phyloP scores from a whole-genome alignment of 2,888 invertebrate species.

The Meandrusa payeni region DNA sequence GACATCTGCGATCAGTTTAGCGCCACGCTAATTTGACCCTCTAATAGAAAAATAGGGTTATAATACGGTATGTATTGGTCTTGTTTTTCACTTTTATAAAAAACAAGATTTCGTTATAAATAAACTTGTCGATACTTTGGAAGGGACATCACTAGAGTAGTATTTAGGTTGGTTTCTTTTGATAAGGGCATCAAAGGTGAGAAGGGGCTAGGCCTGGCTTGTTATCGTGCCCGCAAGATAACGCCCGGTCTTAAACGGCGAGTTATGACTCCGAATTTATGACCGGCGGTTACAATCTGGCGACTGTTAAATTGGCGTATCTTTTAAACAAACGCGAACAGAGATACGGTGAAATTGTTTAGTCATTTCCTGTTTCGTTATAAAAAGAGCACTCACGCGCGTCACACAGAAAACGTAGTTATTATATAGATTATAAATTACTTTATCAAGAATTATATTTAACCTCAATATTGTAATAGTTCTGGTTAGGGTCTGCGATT shows the following conservation, averaged over 20 bases:
- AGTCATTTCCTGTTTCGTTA: conserved; percentile 5
- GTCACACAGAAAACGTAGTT: too few relatives aligned
- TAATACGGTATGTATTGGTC: too few relatives aligned
- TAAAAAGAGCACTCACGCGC: too few relatives aligned
- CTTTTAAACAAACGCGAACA: conserved; percentile 22
- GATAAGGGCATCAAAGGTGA: conserved; percentile 32
- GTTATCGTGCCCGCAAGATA: conserved; percentile 31
- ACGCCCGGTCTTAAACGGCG: conserved; percentile 25
- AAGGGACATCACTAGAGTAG: conserved; percentile 21
- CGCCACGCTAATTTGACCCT: too few relatives aligned
- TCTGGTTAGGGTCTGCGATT: too few relatives aligned
- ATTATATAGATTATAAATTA: too few relatives aligned
- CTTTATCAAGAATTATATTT: too few relatives aligned
- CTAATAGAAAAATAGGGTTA: too few relatives aligned
- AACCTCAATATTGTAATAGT: too few relatives aligned
- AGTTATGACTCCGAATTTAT: conserved; percentile 27
- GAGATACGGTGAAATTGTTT: conserved; percentile 15
- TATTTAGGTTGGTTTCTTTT: conserved; percentile 29
- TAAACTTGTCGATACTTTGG: conserved; percentile 15
- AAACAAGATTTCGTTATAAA: conserved; percentile 1
- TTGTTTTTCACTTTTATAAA: too few relatives aligned
- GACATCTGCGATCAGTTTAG: too few relatives aligned
- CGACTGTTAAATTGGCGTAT: conserved; percentile 22
- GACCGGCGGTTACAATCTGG: conserved; percentile 23
- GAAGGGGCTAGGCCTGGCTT: conserved; percentile 29